Evolutionary conservation across 2,113 vertebrate species (phyloP).

Genomic region (Upupa epops): DNA sequence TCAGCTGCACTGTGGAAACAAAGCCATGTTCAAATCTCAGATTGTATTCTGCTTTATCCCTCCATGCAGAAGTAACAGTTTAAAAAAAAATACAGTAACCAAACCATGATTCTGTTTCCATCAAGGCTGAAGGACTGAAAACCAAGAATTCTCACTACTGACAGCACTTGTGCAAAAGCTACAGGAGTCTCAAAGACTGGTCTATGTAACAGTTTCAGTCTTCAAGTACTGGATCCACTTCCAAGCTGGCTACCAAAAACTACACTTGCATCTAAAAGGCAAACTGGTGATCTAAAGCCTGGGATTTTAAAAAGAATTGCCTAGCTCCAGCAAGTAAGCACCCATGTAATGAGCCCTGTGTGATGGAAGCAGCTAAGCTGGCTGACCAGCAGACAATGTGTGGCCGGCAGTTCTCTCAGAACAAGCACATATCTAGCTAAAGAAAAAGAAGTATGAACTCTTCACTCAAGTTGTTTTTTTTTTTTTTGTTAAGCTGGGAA

Average conservation of each 20-base stretch:
- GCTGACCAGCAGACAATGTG: not conserved
- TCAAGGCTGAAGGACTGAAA: not conserved
- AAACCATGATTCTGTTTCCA: not conserved
- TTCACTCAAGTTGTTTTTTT: not conserved
- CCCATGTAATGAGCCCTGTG: not conserved
- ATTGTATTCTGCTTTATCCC: not conserved
- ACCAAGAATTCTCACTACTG: not conserved
- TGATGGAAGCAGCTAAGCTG: not conserved
- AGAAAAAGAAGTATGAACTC: not conserved
- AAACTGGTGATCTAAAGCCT: not conserved
- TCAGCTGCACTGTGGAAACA: not conserved
- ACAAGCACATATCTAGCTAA: not conserved
- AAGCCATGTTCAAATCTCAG: not conserved
- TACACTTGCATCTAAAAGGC: not conserved
- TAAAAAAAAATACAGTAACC: not conserved
- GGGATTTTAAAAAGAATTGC: not conserved
- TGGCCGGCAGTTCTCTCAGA: not conserved
- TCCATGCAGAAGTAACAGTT: not conserved
- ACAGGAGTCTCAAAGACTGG: not conserved
- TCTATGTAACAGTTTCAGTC: not conserved
- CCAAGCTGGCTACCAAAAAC: not conserved
- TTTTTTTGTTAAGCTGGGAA: not conserved
- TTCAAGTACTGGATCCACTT: not conserved
- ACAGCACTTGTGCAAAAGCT: fast-evolving
- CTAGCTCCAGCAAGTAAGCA: not conserved